Evolutionary conservation across 2,797 vertebrate species (phyloP).

Genomic region (Margarornis squamiger): DNA sequence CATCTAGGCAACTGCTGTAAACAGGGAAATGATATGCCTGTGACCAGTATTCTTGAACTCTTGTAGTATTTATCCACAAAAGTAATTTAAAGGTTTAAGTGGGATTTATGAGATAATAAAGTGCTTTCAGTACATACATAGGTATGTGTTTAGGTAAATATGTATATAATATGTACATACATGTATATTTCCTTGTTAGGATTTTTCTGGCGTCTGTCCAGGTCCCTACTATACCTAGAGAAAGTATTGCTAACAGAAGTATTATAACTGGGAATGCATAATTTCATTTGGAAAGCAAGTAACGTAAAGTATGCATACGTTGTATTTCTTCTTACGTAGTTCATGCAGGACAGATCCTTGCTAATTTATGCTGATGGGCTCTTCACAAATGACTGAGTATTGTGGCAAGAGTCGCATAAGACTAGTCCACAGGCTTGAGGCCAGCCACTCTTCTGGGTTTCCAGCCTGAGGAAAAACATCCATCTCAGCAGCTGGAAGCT

Average conservation of each 20-base stretch:
- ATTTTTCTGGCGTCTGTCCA: background rate
- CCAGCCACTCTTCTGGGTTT: background rate
- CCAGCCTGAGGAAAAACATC: background rate
- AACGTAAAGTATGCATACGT: background rate
- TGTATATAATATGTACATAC: background rate
- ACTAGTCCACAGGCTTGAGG: background rate
- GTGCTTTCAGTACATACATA: background rate
- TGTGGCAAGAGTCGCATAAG: background rate
- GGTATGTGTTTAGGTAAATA: background rate
- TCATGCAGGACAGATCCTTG: background rate
- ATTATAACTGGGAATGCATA: background rate
- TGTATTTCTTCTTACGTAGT: background rate
- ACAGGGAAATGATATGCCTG: background rate
- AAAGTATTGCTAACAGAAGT: background rate
- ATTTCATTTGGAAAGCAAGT: background rate
- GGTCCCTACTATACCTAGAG: background rate
- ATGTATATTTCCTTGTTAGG: background rate
- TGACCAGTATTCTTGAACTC: conserved; percentile 25
- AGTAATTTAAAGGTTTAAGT: conserved; percentile 28
- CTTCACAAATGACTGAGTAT: background rate
- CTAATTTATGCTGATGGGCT: background rate
- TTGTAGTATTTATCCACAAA: background rate
- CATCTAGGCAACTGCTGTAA: conserved; percentile 43
- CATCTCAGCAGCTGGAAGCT: background rate
- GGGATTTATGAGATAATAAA: background rate